These are phyloP conservation scores for Meiosimyza decipiens DNA, from an alignment of 2,888 invertebrate species.

Conservation along the genomic window DNA sequence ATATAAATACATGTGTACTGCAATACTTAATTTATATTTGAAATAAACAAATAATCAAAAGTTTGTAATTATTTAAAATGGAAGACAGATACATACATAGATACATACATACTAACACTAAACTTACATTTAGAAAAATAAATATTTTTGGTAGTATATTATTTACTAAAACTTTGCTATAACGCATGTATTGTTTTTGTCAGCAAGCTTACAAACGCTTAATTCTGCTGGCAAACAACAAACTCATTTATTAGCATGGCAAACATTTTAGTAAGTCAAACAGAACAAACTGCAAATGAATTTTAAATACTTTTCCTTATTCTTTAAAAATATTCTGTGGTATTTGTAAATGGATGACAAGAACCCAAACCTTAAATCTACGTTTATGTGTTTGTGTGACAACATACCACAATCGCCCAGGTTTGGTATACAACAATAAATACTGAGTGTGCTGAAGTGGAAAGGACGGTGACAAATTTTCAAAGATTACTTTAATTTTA, in stretches of 20 bases:
- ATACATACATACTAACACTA: no score
- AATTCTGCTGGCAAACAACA: conserved; percentile 8
- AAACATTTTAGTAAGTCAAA: conserved; percentile 38
- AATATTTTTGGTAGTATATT: no score
- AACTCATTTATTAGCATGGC: conserved; percentile 34
- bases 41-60: no score
- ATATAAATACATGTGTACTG: no score
- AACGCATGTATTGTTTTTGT: conserved; percentile 7
- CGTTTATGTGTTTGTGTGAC: conserved; percentile 12
- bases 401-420: conserved; percentile 18
- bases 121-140: no score
- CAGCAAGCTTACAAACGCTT: no score
- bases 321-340: neutral
- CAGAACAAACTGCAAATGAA: conserved; percentile 19
- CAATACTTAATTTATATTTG: no score
- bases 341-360: conserved; percentile 5
- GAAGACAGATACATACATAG: no score
- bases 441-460: conserved; percentile 12
- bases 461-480: conserved; percentile 14
- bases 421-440: conserved; percentile 13
- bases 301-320: neutral
- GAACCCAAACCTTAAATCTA: conserved; percentile 27
- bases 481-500: conserved; percentile 8
- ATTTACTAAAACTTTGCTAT: neutral
- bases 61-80: no score